Evolutionary conservation across 2,888 invertebrate species (phyloP).

Genomic region (Papilio gigon): DNA sequence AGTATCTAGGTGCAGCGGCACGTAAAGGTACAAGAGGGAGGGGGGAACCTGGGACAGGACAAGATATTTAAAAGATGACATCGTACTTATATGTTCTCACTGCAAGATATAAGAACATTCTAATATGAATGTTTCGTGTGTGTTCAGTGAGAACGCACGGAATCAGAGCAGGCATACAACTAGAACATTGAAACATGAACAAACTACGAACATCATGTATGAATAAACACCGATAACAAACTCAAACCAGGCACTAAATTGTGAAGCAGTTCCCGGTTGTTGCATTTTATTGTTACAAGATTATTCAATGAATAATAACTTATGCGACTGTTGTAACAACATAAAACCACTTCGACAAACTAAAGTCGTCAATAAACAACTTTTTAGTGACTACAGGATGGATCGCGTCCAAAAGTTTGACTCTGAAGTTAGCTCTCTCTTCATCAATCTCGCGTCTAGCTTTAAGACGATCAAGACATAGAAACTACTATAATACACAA

Average conservation of each 20-base stretch:
- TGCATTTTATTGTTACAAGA: neutral
- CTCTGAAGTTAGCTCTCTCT: neutral
- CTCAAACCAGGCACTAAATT: conserved; percentile 14
- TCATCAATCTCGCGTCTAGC: neutral
- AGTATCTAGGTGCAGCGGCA: too few species aligned
- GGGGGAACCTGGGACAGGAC: too few species aligned
- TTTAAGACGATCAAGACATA: too few species aligned
- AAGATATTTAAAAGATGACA: too few species aligned
- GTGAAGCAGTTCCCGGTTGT: neutral
- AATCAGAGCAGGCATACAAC: conserved; percentile 1
- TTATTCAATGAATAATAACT: neutral
- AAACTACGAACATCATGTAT: neutral
- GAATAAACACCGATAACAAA: conserved; percentile 1
- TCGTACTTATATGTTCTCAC: too few species aligned
- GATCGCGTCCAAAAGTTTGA: neutral
- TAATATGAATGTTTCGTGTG: too few species aligned
- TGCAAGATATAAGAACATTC: neutral
- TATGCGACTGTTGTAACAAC: neutral
- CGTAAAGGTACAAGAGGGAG: too few species aligned
- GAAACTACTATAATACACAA: neutral
- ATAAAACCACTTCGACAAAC: conserved; percentile 21
- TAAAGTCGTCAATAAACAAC: neutral
- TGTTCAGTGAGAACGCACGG: neutral
- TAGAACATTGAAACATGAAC: neutral
- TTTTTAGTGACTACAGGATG: neutral